phyloP scores from a whole-genome alignment of 2,113 vertebrate species.

The Desmodus rotundus region DNA sequence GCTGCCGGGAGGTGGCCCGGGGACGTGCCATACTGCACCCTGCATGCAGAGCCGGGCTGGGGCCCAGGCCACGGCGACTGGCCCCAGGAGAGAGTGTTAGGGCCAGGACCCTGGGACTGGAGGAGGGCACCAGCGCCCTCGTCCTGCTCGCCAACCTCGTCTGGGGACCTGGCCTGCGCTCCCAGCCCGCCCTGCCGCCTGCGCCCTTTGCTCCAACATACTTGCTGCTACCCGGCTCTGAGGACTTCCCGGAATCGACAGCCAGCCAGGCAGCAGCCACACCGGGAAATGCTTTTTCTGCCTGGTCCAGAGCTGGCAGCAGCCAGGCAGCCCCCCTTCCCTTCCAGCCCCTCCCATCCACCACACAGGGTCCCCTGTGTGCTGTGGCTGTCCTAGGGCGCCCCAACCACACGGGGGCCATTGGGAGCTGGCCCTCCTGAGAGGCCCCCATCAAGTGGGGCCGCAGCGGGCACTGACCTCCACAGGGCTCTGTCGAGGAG shows the following conservation, averaged over 20 bases:
- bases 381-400: neutral
- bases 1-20: slow-evolving; percentile 19
- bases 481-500: neutral
- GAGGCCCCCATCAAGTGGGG: neutral
- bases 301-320: neutral
- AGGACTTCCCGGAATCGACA: neutral
- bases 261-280: neutral
- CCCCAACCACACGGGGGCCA: neutral
- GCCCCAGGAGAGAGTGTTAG: neutral
- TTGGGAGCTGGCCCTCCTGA: neutral
- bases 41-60: neutral
- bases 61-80: neutral
- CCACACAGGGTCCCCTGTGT: neutral
- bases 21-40: neutral
- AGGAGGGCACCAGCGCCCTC: too few species aligned
- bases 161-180: neutral
- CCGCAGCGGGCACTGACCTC: neutral
- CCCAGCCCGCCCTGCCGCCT: neutral
- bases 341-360: neutral
- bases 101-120: neutral
- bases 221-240: neutral
- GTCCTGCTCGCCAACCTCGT: neutral
- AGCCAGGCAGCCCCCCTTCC: neutral
- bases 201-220: fast-evolving
- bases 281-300: neutral